Conservation (phyloP, 2,888 invertebrate genomes). For the Dicranocentrus wangi region DNA sequence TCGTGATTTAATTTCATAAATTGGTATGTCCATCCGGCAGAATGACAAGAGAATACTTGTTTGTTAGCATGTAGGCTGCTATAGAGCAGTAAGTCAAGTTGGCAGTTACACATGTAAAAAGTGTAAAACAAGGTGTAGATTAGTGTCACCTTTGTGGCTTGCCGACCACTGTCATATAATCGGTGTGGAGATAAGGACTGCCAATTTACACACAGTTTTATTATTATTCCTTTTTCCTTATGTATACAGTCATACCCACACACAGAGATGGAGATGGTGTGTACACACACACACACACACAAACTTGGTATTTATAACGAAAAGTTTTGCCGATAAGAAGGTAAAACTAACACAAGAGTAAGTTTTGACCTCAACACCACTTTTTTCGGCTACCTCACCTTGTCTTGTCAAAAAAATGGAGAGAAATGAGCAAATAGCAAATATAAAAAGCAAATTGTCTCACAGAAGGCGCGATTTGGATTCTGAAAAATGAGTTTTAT, state of each 20-base stretch:
- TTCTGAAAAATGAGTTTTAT: too few relatives aligned
- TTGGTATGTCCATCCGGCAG: slow-evolving; percentile 7
- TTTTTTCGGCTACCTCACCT: slow-evolving; percentile 38
- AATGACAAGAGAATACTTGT: slow-evolving; percentile 24
- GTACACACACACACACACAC: slow-evolving; percentile 28
- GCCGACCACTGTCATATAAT: slow-evolving; percentile 40
- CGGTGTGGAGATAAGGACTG: slow-evolving; percentile 16
- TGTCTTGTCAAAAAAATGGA: slow-evolving; percentile 19
- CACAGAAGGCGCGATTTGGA: too few relatives aligned
- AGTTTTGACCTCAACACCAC: slow-evolving; percentile 42
- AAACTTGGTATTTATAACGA: neutral
- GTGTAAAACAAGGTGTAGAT: slow-evolving; percentile 57
- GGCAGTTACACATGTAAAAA: slow-evolving; percentile 1
- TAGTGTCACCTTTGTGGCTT: slow-evolving; percentile 17
- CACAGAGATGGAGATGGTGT: neutral
- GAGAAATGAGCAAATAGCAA: too few relatives aligned
- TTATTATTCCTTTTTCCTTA: too few relatives aligned
- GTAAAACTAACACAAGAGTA: neutral
- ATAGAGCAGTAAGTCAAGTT: too few relatives aligned
- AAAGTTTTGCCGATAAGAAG: neutral
- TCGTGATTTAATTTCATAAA: slow-evolving; percentile 28
- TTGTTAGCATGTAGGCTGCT: slow-evolving; percentile 19
- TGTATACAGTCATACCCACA: slow-evolving; percentile 28
- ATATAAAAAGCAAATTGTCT: too few relatives aligned
- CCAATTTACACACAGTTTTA: slow-evolving; percentile 14